These are phyloP conservation scores for Drosophila mettleri DNA, from an alignment of 2,888 invertebrate species.

Conservation along the genomic window DNA sequence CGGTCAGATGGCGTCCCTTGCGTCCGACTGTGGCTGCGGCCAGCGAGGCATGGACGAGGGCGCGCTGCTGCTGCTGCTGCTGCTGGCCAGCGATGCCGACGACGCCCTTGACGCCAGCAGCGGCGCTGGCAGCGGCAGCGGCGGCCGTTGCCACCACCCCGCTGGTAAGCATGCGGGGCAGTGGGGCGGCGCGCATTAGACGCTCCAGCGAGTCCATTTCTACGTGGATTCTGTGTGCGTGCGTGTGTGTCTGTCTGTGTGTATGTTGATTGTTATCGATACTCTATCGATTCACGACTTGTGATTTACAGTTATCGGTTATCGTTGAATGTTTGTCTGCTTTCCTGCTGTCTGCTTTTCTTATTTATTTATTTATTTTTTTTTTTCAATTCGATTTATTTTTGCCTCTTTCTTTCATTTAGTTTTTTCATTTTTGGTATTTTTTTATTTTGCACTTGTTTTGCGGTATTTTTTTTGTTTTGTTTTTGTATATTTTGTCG, in stretches of 20 bases:
- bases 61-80: conserved; percentile 86
- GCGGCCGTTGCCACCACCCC: conserved; percentile 78
- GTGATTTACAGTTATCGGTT: conserved; percentile 16
- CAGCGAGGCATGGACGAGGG: conserved; percentile 91
- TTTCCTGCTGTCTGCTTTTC: conserved; percentile 8
- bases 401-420: conserved; percentile 15
- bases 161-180: conserved; percentile 88
- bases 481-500: conserved; percentile 32
- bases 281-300: conserved; percentile 19
- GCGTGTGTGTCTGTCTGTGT: conserved; percentile 5
- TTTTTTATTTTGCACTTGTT: conserved; percentile 27
- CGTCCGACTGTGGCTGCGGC: conserved; percentile 90
- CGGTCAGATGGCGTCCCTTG: conserved; percentile 93
- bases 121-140: conserved; percentile 70
- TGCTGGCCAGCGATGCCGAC: conserved; percentile 47
- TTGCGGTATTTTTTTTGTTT: conserved; percentile 31
- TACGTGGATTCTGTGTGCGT: conserved; percentile 21
- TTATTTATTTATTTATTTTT: conserved; percentile 14
- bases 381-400: conserved; percentile 1
- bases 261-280: conserved; percentile 24
- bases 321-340: conserved; percentile 24
- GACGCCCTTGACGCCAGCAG: conserved; percentile 78
- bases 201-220: conserved; percentile 93
- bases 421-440: conserved; percentile 24
- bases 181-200: conserved; percentile 90